Evolutionary conservation across 2,888 invertebrate genomes (phyloP).

Genomic region (Drosophila barbarae): DNA sequence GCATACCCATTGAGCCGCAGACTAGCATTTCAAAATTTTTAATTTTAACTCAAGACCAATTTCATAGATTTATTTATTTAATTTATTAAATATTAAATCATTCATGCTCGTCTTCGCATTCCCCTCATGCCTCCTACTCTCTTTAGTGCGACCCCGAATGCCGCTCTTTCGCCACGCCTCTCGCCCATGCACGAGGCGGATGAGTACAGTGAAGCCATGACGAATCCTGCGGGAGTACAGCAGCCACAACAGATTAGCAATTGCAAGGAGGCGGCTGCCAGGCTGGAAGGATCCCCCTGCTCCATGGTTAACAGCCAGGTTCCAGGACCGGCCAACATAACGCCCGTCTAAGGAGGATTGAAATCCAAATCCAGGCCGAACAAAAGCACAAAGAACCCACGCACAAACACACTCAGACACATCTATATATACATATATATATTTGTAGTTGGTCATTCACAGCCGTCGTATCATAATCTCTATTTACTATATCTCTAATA

Average conservation of each 20-base stretch:
- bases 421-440: constrained; percentile 16
- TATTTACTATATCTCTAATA: constrained; percentile 32
- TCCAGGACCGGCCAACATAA: constrained; percentile 60
- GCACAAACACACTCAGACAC: constrained; percentile 21
- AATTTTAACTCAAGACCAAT: neutral
- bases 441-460: constrained; percentile 25
- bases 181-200: constrained; percentile 94
- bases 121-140: constrained; percentile 34
- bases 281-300: constrained; percentile 50
- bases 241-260: constrained; percentile 29
- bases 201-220: constrained; percentile 79
- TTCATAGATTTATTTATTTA: neutral
- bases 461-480: constrained; percentile 30
- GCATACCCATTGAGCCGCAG: neutral
- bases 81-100: constrained; percentile 11
- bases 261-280: constrained; percentile 58
- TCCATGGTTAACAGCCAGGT: constrained; percentile 26
- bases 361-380: constrained; percentile 1
- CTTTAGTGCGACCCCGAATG: constrained; percentile 60
- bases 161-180: constrained; percentile 81
- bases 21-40: neutral
- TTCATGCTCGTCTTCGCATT: constrained; percentile 37
- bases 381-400: constrained; percentile 27
- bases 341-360: constrained; percentile 62
- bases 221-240: constrained; percentile 16